Percentiles rank a stretch among this genome's conserved stretches.
phyloP scores from a whole-genome alignment of 2,888 invertebrate species.

The Volucella zonaria region DNA sequence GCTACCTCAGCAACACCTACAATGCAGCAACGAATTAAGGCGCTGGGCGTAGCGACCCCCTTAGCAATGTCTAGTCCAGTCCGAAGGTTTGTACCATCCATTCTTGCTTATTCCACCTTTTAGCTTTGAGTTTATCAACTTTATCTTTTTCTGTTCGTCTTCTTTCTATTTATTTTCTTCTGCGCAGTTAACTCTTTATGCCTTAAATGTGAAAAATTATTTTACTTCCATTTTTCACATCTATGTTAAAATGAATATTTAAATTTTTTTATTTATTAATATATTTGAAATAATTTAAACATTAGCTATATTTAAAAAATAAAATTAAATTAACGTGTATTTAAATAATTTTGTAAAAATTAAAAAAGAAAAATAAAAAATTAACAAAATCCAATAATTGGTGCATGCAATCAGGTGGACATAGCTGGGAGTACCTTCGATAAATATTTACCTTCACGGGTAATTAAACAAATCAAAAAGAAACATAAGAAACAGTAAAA shows the following conservation, averaged over 20 bases:
- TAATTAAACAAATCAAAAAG: conserved; percentile 72
- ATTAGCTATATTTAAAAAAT: not conserved
- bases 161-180: conserved; percentile 28
- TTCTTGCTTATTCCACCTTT: not conserved
- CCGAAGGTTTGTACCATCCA: conserved; percentile 86
- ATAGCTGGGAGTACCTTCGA: conserved; percentile 78
- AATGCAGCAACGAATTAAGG: conserved; percentile 95
- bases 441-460: conserved; percentile 76
- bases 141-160: conserved; percentile 34
- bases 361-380: conserved; percentile 12
- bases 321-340: conserved; percentile 6
- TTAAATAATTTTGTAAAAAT: conserved; percentile 21
- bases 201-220: conserved; percentile 30
- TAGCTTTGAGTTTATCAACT: conserved; percentile 18
- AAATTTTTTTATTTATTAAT: conserved; percentile 9
- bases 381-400: conserved; percentile 25
- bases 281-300: not conserved
- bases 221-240: conserved; percentile 16
- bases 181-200: conserved; percentile 52
- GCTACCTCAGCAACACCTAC: conserved; percentile 87
- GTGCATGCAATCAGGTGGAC: conserved; percentile 80
- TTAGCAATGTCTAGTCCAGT: conserved; percentile 94
- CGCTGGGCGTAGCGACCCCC: conserved; percentile 94
- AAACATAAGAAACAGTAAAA: not conserved
- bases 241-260: conserved; percentile 13